These are phyloP conservation scores for Lasaia peninsularis DNA, from an alignment of 1,140 invertebrate species.

Conservation along the genomic window DNA sequence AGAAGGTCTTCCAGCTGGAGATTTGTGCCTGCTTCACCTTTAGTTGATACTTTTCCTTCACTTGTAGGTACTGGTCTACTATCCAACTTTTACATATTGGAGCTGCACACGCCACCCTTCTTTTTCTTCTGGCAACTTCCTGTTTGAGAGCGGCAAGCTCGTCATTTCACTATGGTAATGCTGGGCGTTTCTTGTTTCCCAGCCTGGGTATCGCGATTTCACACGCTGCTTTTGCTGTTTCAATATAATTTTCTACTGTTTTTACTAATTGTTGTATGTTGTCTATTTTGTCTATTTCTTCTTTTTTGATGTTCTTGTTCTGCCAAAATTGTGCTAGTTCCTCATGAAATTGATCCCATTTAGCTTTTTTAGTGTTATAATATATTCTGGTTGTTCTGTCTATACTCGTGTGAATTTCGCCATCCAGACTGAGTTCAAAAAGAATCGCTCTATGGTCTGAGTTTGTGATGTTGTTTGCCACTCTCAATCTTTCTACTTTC, in stretches of 20 bases:
- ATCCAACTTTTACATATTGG: conserved; percentile 5
- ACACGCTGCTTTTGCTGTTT: background rate
- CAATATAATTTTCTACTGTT: background rate
- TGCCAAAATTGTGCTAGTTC: conserved; percentile 3
- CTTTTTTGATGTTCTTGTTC: conserved; percentile 11
- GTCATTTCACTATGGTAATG: background rate
- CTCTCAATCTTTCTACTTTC: conserved; percentile 23
- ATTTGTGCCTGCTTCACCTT: conserved; percentile 11
- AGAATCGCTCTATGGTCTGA: background rate
- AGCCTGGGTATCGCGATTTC: background rate
- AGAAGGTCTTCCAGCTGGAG: conserved; percentile 29
- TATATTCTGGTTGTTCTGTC: conserved; percentile 8
- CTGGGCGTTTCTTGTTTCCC: background rate
- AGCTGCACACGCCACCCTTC: background rate
- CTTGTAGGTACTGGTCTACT: conserved; percentile 15
- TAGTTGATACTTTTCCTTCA: background rate
- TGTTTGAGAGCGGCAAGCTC: background rate
- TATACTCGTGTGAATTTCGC: background rate
- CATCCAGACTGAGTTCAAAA: background rate
- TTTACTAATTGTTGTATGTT: background rate
- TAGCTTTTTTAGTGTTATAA: conserved; percentile 8
- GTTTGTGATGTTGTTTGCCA: background rate
- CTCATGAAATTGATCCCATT: background rate
- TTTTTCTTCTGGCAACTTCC: conserved; percentile 8
- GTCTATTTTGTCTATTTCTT: conserved; percentile 18